Percentiles rank a stretch among this genome's conserved stretches.
Evolutionary conservation across 2,113 vertebrate genomes (phyloP).

Genomic region (Sturnus vulgaris): DNA sequence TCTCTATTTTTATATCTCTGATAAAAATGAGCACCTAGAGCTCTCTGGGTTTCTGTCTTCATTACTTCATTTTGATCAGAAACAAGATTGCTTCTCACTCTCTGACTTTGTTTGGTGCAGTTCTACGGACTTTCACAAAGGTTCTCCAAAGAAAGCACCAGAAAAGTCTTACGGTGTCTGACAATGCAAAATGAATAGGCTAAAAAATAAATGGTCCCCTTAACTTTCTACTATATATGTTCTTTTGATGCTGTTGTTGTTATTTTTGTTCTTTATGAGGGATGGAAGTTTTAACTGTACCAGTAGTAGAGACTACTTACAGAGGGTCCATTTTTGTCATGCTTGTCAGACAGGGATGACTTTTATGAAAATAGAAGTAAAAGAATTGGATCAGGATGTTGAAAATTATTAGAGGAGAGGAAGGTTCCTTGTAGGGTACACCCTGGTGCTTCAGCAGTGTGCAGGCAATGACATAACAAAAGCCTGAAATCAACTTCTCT

Average conservation of each 20-base stretch:
- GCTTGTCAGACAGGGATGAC: background rate
- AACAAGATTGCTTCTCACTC: background rate
- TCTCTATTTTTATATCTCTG: background rate
- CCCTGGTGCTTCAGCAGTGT: background rate
- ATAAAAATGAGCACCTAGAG: slow-evolving; percentile 26
- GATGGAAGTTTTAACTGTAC: background rate
- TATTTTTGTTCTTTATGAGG: background rate
- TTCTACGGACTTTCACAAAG: background rate
- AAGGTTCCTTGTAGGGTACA: background rate
- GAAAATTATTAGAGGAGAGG: background rate
- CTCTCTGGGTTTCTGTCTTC: slow-evolving; percentile 25
- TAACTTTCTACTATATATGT: background rate
- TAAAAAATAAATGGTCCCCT: background rate
- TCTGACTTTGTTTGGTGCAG: background rate
- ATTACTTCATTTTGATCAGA: slow-evolving; percentile 3
- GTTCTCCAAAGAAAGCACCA: slow-evolving; percentile 15
- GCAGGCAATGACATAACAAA: background rate
- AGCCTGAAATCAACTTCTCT: background rate
- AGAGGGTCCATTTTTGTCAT: background rate
- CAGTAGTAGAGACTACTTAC: background rate
- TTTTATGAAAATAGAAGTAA: background rate
- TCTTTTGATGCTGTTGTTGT: background rate
- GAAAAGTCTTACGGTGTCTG: background rate
- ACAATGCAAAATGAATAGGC: background rate
- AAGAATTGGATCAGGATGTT: background rate